A percentile compares a stretch with the other conserved stretches of the same genome.
Conservation (phyloP, 2,888 invertebrate species). For the Andrena trimmerana region DNA sequence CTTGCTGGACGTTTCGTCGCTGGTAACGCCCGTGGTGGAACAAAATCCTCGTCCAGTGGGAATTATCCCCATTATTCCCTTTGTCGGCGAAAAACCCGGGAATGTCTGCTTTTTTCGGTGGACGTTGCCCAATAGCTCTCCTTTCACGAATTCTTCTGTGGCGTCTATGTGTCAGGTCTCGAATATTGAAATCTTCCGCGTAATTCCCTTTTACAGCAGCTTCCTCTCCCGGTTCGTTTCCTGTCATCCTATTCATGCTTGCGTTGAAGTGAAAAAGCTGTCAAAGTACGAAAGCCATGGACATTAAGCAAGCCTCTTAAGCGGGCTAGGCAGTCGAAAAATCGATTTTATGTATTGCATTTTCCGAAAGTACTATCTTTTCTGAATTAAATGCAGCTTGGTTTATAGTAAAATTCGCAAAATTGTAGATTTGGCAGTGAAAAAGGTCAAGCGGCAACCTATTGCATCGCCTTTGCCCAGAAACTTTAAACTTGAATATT, state of each 20-base stretch:
- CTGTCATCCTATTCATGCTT: too few relatives aligned
- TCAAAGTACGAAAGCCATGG: not conserved
- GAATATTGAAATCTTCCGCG: not conserved
- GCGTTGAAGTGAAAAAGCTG: too few relatives aligned
- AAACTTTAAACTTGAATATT: too few relatives aligned
- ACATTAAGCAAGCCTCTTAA: not conserved
- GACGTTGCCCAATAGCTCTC: not conserved
- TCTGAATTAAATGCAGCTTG: too few relatives aligned
- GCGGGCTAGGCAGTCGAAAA: too few relatives aligned
- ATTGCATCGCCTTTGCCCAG: too few relatives aligned
- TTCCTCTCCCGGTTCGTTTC: too few relatives aligned
- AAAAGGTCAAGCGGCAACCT: too few relatives aligned
- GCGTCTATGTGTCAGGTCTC: not conserved
- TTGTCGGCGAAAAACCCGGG: conserved; percentile 4
- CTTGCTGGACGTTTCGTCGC: conserved; percentile 6
- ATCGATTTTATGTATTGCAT: too few relatives aligned
- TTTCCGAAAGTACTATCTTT: too few relatives aligned
- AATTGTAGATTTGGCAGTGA: too few relatives aligned
- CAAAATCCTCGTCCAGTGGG: conserved; percentile 18
- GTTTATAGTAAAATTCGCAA: too few relatives aligned
- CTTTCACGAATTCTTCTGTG: conserved; percentile 13
- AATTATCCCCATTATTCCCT: conserved; percentile 17
- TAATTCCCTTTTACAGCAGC: not conserved
- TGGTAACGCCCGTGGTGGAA: not conserved
- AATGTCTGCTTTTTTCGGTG: not conserved